Evolutionary conservation across 2,113 vertebrate species (phyloP).

Genomic region (Ranitomeya imitator): DNA sequence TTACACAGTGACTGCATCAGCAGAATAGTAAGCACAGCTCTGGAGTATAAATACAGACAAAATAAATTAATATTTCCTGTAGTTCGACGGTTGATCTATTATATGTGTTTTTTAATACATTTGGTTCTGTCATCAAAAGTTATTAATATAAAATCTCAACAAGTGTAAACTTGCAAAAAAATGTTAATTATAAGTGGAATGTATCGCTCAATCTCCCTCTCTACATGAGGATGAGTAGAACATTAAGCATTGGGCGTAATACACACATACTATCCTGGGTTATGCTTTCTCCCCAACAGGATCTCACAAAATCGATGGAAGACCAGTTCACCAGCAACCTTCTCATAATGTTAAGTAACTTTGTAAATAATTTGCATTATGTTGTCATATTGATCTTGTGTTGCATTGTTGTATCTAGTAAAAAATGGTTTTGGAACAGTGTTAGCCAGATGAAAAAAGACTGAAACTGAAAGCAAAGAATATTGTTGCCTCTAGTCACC

Average conservation of each 20-base stretch:
- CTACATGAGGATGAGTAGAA: background rate
- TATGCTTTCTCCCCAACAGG: background rate
- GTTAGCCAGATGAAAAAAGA: too few species aligned
- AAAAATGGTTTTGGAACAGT: too few species aligned
- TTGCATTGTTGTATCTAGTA: too few species aligned
- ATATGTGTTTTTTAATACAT: background rate
- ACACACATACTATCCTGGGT: background rate
- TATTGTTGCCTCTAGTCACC: background rate
- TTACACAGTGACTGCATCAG: too few species aligned
- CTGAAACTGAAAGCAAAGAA: background rate
- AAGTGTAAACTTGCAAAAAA: conserved; percentile 34
- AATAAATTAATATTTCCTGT: too few species aligned
- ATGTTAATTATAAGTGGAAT: conserved; percentile 38
- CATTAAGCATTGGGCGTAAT: background rate
- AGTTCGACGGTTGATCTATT: background rate
- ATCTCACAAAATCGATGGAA: background rate
- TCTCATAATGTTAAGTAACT: too few species aligned
- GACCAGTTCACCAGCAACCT: background rate
- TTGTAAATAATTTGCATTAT: too few species aligned
- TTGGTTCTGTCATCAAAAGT: background rate
- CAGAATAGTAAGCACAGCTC: too few species aligned
- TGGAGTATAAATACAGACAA: too few species aligned
- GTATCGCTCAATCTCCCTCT: background rate
- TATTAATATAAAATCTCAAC: conserved; percentile 33
- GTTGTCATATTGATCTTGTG: too few species aligned